Evolutionary conservation across 2,797 vertebrate genomes (phyloP), one percentile per base, ranked within the genome.

Genomic region (Chaunax sp.): DNA sequence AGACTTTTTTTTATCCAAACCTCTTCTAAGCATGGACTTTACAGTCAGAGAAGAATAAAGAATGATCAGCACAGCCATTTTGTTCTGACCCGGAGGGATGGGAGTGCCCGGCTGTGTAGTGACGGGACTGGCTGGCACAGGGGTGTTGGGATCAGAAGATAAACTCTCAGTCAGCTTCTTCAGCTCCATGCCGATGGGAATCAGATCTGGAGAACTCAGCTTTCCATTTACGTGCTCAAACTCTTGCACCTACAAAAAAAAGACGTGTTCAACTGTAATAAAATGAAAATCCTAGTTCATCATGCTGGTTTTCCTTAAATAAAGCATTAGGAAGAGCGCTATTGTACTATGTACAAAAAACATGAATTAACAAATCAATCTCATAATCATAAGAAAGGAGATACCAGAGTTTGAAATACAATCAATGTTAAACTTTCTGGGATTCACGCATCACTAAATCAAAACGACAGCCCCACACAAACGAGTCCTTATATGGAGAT

Each of bases 191-290:
- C 95, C 95, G 23, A 96, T 95, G 0, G 96, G 95, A 69, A 98
- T 93, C 82, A 98, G 72, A 72, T 98, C 98, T 0, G 98, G 97
- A 43, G 96, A 98, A 79, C 98, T 99, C 89, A 96, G 95, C 85
- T 97, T 98, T 16, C 98, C 98, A 0, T 99, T 99, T 23, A 99
- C 95, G 0, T 98, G 97, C 78, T 99, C 97, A 5, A 99, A 99
- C 86, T 99, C 98, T 84, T 99, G 98, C 16, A 99, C 98, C 98
- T 98, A n/a, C 67, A n/a, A 25, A 44, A 35, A 50, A 59, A 13
- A 62, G 15, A 53, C 26, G 26, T 1, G 11, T 38, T 70, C 16
- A 56, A 18, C 8, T 44, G 16, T 45, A 12, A 61, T 38, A 19
- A 53, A 63, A 58, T 49, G 23, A 45, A 57, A 71, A n/a, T n/a